Percentiles rank a stretch among this genome's conserved stretches.
These are phyloP conservation scores for Trissolcus brochymenae DNA, from an alignment of 2,888 invertebrate genomes.

Conservation along the genomic window DNA sequence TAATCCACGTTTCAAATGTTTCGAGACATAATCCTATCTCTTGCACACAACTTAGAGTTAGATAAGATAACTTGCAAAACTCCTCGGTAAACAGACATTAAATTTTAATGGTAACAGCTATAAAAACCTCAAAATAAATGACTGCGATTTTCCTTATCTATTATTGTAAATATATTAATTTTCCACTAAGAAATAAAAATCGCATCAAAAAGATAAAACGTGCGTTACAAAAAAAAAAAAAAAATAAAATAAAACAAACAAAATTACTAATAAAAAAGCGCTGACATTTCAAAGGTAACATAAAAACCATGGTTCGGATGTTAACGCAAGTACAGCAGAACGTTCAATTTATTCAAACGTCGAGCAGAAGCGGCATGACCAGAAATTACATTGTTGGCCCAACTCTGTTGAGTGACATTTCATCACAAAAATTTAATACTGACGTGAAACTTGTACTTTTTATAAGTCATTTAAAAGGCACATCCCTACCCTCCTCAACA, in stretches of 20 bases:
- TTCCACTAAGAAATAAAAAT: neutral
- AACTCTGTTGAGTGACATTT: no score
- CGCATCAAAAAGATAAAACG: no score
- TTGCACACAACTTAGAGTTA: slow-evolving; percentile 7
- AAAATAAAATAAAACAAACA: no score
- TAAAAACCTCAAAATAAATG: slow-evolving; percentile 11
- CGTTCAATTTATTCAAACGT: neutral
- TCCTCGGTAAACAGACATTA: slow-evolving; percentile 25
- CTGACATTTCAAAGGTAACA: neutral
- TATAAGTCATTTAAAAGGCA: neutral
- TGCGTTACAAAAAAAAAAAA: neutral
- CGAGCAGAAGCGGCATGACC: neutral
- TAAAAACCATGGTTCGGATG: neutral
- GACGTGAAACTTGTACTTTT: no score
- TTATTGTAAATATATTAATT: neutral
- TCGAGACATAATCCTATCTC: neutral
- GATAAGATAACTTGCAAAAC: slow-evolving; percentile 34
- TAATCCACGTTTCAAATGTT: neutral
- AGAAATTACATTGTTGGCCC: slow-evolving; percentile 1
- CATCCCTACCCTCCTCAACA: slow-evolving; percentile 15
- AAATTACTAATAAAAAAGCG: neutral
- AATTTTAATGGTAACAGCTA: slow-evolving; percentile 32
- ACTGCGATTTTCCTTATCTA: slow-evolving; percentile 8
- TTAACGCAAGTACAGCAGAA: neutral
- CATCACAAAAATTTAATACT: no score